These are phyloP conservation scores for Chauna torquata DNA, from an alignment of 2,113 vertebrate species.

Conservation along the genomic window DNA sequence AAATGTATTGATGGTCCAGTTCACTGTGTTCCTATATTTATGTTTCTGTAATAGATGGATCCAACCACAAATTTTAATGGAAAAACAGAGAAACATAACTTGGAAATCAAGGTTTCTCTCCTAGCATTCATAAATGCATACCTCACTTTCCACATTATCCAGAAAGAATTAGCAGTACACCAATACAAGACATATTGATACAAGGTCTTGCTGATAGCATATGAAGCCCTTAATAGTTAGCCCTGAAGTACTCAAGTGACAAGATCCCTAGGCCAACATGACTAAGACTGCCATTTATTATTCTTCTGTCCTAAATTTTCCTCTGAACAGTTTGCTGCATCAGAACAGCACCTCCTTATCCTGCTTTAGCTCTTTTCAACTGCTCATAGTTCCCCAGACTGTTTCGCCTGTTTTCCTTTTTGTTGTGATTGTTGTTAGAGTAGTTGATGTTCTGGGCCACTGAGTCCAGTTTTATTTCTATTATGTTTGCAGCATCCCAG, in stretches of 20 bases:
- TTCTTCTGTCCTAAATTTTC: background rate
- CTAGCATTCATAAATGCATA: background rate
- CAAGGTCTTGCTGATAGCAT: background rate
- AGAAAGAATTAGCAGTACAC: background rate
- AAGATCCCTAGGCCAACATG: background rate
- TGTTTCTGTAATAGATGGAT: background rate
- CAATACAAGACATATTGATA: rapidly evolving
- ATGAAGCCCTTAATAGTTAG: background rate
- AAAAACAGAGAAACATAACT: background rate
- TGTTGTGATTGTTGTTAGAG: background rate
- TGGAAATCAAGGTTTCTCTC: background rate
- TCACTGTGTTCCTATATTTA: background rate
- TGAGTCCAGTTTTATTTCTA: background rate
- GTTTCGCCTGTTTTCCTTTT: background rate
- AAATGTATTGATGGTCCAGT: background rate
- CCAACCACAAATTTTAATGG: background rate
- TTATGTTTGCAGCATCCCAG: background rate
- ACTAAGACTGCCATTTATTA: background rate
- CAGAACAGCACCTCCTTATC: background rate
- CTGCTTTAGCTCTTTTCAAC: background rate
- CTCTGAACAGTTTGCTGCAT: background rate
- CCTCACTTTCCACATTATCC: background rate
- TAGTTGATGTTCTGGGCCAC: background rate
- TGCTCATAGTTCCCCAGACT: background rate
- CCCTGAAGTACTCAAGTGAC: background rate